These are phyloP conservation scores for Stegodyphus dumicola DNA, from an alignment of 1,140 invertebrate species.

Conservation along the genomic window DNA sequence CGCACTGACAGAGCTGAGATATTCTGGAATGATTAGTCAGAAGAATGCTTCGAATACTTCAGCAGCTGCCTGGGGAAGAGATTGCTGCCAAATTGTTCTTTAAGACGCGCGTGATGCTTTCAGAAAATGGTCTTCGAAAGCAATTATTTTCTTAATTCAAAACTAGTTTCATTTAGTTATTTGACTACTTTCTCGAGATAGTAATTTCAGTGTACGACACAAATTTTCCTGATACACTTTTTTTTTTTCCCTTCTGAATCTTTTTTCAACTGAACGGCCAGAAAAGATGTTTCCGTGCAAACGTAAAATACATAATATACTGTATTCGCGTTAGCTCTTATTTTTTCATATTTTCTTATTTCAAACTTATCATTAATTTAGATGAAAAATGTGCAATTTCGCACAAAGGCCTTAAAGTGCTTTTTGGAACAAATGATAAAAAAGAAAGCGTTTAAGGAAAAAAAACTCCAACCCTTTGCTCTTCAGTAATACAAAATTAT, in stretches of 20 bases:
- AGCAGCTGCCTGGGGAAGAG: neutral
- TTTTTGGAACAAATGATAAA: conserved; percentile 46
- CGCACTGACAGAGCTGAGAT: no score
- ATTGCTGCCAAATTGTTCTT: conserved; percentile 19
- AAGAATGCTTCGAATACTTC: neutral
- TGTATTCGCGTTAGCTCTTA: conserved; percentile 21
- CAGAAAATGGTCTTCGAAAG: conserved; percentile 25
- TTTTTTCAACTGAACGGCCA: conserved; percentile 21
- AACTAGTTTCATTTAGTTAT: conserved; percentile 57
- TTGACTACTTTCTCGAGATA: conserved; percentile 44
- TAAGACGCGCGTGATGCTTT: conserved; percentile 22
- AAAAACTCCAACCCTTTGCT: conserved; percentile 23
- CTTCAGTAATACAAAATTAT: conserved; percentile 57
- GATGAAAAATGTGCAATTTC: conserved; percentile 60
- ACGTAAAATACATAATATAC: conserved; percentile 54
- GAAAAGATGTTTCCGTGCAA: conserved; percentile 33
- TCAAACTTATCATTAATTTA: conserved; percentile 61
- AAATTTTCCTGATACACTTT: conserved; percentile 29
- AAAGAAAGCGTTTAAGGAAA: conserved; percentile 36
- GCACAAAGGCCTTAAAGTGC: conserved; percentile 52
- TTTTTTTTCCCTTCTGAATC: conserved; percentile 9
- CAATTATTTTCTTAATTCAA: conserved; percentile 57
- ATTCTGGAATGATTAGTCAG: no score
- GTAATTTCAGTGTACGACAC: conserved; percentile 55
- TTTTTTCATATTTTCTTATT: conserved; percentile 54